Conservation (phyloP, 2,113 vertebrate genomes). For the Saimiri boliviensis region DNA sequence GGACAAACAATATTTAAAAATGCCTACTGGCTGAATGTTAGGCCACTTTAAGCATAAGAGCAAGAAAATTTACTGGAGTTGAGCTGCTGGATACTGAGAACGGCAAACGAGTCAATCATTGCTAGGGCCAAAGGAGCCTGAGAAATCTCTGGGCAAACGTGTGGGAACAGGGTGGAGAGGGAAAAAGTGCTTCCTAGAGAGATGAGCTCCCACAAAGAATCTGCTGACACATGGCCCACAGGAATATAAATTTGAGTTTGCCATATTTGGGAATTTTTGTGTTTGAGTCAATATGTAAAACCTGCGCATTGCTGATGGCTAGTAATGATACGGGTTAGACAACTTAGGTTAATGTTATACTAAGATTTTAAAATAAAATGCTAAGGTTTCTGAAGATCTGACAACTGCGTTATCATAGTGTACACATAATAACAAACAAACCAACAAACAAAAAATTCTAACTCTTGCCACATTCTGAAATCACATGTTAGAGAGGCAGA, state of each 20-base stretch:
- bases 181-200: background rate
- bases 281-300: background rate
- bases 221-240: background rate
- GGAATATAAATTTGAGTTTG: slow-evolving; percentile 17
- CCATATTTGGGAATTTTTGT: background rate
- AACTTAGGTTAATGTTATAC: background rate
- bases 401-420: background rate
- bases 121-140: background rate
- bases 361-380: background rate
- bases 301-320: background rate
- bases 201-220: background rate
- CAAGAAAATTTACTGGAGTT: background rate
- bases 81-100: slow-evolving; percentile 5
- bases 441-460: background rate
- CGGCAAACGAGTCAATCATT: background rate
- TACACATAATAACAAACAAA: background rate
- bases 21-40: background rate
- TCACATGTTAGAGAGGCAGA: background rate
- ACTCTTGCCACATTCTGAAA: background rate
- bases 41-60: background rate
- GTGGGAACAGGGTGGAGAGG: background rate
- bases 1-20: background rate
- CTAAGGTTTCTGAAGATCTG: background rate
- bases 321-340: background rate
- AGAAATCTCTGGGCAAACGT: background rate